Evolutionary conservation across 2,113 vertebrate genomes (phyloP).

Genomic region (Scytalopus superciliaris): DNA sequence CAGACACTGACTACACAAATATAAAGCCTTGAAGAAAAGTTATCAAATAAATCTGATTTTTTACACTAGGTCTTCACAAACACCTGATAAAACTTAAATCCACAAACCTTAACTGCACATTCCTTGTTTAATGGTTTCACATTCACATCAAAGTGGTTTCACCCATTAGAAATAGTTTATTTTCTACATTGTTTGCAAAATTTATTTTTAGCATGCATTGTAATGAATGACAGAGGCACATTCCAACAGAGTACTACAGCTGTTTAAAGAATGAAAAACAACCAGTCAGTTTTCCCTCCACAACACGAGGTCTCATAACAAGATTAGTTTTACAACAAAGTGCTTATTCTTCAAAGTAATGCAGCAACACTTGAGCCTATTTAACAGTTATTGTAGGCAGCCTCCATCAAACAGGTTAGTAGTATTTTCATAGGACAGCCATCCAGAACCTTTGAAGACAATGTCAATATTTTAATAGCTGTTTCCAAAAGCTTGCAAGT

Average conservation of each 20-base stretch:
- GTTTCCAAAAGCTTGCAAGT: constrained; percentile 24
- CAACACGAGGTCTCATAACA: constrained; percentile 17
- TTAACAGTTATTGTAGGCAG: constrained; percentile 6
- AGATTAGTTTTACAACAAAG: constrained; percentile 31
- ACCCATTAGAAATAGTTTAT: constrained; percentile 18
- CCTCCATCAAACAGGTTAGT: background rate
- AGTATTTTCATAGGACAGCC: background rate
- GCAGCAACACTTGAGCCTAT: background rate
- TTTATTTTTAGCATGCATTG: constrained; percentile 62
- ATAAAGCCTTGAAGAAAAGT: background rate
- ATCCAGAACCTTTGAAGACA: constrained; percentile 28
- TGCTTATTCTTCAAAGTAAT: constrained; percentile 34
- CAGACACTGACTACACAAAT: background rate
- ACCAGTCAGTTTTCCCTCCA: background rate
- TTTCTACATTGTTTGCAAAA: constrained; percentile 45
- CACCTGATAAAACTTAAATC: constrained; percentile 32
- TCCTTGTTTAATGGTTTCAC: constrained; percentile 49
- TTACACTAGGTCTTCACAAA: background rate
- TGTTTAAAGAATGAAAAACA: constrained; percentile 38
- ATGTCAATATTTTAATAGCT: constrained; percentile 34
- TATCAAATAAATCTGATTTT: background rate
- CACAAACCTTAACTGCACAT: constrained; percentile 1
- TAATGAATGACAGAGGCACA: constrained; percentile 61
- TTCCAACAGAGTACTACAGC: constrained; percentile 40
- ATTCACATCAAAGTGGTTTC: constrained; percentile 43